Evolutionary conservation across 2,797 vertebrate species (phyloP), one percentile per base, ranked within the genome.

Genomic region (Ciconia nigra): DNA sequence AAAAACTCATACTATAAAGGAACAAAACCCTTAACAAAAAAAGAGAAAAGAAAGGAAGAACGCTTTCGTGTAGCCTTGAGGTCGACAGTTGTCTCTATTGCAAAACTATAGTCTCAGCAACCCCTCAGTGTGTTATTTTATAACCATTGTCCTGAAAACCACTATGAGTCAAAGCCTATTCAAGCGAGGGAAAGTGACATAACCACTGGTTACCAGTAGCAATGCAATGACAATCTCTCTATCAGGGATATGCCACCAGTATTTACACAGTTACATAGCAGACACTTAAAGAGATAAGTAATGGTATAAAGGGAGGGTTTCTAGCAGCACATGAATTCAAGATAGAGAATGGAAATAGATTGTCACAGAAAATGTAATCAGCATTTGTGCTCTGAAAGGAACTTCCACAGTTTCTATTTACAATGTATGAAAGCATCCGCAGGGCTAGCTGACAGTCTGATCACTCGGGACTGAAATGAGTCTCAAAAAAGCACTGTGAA

Each of bases 71-170:
- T 52, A 90, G 78, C 57, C 65, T 70, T 70, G 88, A 87, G 71
- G 90, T 84, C 1, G 5, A 22, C 59, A 78, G 78, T 93, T 80
- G 81, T 93, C 92, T 90, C 90, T 80, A 3, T 90, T 96, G 89
- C 92, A 95, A 85, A 96, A 92, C 94, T 79, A 91, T 89, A 76
- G 62, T 90, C 95, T 95, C 79, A 0, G 89, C 88, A 92, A 11
- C 69, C 79, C 87, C 62, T 96, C 84, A 37, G 65, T 62, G 89
- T 93, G 95, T 93, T 96, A 96, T 97, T 97, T 96, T 96, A 94
- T 97, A 96, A 97, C 95, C 92, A 97, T 94, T 96, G 95, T 94
- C 95, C 96, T 97, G 96, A 97, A 97, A 97, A 96, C 92, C 95
- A 92, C 92, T 69, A 87, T 96, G 96, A 97, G 95, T 96, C 95